Conservation (phyloP, 2,113 vertebrate species). For the Dipodomys stephensi region DNA sequence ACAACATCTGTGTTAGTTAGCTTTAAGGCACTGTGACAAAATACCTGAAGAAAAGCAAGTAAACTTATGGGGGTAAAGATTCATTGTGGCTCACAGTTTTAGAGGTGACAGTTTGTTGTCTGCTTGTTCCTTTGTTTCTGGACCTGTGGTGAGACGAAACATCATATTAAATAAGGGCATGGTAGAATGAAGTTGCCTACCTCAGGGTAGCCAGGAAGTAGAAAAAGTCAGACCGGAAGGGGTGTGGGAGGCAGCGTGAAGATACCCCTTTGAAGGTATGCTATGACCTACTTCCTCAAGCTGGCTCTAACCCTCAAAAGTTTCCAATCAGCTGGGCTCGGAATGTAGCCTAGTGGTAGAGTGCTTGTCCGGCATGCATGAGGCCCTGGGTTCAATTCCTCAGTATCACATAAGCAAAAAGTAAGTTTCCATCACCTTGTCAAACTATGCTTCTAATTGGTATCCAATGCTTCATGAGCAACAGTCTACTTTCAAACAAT, state of each 20-base stretch:
- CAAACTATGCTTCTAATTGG: not conserved
- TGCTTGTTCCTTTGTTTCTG: not conserved
- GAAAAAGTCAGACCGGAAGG: not conserved
- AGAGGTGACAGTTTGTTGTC: not conserved
- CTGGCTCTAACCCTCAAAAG: not conserved
- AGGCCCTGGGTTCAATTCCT: too few species aligned
- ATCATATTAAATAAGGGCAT: not conserved
- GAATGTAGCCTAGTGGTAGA: too few species aligned
- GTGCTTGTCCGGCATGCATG: too few species aligned
- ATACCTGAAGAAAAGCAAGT: not conserved
- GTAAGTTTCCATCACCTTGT: too few species aligned
- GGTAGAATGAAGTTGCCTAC: not conserved
- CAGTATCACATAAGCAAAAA: too few species aligned
- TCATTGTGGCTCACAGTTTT: not conserved
- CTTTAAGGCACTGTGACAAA: not conserved
- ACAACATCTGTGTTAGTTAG: not conserved
- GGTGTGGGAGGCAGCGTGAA: not conserved
- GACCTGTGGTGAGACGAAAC: too few species aligned
- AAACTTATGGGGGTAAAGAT: not conserved
- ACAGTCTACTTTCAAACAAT: not conserved
- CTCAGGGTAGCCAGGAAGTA: not conserved
- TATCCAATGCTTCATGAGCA: rapidly evolving
- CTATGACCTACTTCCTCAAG: not conserved
- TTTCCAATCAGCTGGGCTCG: not conserved
- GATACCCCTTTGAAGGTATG: not conserved